Percentiles rank a stretch among this genome's conserved stretches.
phyloP scores from a whole-genome alignment of 1,140 invertebrate genomes.

The Polyergus mexicanus region DNA sequence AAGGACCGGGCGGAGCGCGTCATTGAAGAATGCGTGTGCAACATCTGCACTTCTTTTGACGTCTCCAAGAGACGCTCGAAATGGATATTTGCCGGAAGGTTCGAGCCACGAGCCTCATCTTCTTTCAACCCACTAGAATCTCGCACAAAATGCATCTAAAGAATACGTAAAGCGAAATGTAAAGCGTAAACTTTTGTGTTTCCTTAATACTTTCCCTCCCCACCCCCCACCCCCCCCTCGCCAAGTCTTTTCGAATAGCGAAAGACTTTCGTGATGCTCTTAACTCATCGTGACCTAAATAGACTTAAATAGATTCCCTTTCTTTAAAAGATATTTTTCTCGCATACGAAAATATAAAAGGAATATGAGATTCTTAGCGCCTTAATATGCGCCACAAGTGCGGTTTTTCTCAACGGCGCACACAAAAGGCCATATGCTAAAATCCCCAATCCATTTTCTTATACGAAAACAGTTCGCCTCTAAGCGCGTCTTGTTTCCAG shows the following conservation, averaged over 20 bases:
- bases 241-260: conserved; percentile 16
- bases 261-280: conserved; percentile 39
- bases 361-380: neutral
- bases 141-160: conserved; percentile 39
- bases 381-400: conserved; percentile 9
- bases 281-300: conserved; percentile 18
- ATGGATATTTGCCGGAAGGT: conserved; percentile 55
- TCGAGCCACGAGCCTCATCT: conserved; percentile 26
- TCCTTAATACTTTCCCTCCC: neutral
- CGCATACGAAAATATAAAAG: conserved; percentile 16
- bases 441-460: conserved; percentile 52
- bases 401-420: conserved; percentile 18
- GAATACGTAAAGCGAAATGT: conserved; percentile 9
- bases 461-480: conserved; percentile 37
- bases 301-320: conserved; percentile 45
- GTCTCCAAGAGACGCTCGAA: conserved; percentile 70
- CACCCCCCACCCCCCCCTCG: neutral
- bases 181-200: conserved; percentile 26
- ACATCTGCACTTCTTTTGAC: conserved; percentile 72
- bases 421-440: conserved; percentile 55
- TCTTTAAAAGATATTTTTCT: conserved; percentile 27
- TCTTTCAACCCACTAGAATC: conserved; percentile 29
- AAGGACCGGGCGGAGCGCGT: conserved; percentile 33
- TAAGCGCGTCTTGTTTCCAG: conserved; percentile 23
- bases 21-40: conserved; percentile 54